Conservation (phyloP, 2,113 vertebrate genomes). For the Podilymbus podiceps region DNA sequence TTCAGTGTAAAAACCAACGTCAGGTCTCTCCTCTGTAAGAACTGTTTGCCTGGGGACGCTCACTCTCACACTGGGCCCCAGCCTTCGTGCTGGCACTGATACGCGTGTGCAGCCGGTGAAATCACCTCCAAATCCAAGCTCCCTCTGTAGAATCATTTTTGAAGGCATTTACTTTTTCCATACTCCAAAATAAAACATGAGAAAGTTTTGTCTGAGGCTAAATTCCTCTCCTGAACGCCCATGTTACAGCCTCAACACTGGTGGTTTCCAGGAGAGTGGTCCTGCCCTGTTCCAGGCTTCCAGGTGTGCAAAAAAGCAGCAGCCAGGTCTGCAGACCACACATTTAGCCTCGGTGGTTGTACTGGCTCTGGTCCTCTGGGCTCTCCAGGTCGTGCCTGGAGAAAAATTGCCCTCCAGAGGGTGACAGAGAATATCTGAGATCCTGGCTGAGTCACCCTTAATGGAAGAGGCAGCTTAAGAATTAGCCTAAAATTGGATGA, state of each 20-base stretch:
- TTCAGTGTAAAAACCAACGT: not conserved
- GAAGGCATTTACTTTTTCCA: not conserved
- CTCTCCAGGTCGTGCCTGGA: not conserved
- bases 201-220: not conserved
- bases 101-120: not conserved
- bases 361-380: not conserved
- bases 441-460: not conserved
- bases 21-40: not conserved
- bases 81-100: not conserved
- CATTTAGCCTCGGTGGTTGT: not conserved
- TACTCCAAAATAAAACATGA: not conserved
- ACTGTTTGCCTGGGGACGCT: not conserved
- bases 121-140: not conserved
- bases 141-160: not conserved
- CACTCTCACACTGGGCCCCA: not conserved
- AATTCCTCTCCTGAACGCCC: not conserved
- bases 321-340: not conserved
- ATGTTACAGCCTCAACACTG: not conserved
- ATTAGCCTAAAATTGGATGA: not conserved
- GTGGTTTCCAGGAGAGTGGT: not conserved
- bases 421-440: not conserved
- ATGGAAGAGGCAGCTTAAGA: not conserved
- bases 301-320: not conserved
- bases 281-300: not conserved
- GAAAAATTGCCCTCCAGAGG: not conserved